Conservation (phyloP, 2,888 invertebrate genomes). For the Drosophila niveifrons region DNA sequence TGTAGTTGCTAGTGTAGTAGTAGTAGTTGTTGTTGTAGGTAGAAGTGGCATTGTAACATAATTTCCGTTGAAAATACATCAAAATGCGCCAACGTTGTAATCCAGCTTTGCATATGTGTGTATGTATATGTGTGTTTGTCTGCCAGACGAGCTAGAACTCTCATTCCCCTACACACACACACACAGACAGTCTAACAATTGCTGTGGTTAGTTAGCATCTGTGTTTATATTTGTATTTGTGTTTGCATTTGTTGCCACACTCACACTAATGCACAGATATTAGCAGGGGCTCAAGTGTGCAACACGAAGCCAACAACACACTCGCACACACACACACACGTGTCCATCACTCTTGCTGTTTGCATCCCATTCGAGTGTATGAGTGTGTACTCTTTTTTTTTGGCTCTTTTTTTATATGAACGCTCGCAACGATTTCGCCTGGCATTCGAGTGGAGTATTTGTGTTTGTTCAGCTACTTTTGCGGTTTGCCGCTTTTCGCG, state of each 20-base stretch:
- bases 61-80: slow-evolving; percentile 79
- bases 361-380: slow-evolving; percentile 40
- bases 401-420: slow-evolving; percentile 30
- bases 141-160: slow-evolving; percentile 34
- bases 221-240: slow-evolving; percentile 80
- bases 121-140: slow-evolving; percentile 30
- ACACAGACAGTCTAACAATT: slow-evolving; percentile 28
- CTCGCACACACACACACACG: slow-evolving; percentile 8
- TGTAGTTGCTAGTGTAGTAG: slow-evolving; percentile 22
- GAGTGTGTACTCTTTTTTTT: slow-evolving; percentile 4
- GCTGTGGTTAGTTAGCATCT: slow-evolving; percentile 80
- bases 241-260: slow-evolving; percentile 68
- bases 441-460: slow-evolving; percentile 60
- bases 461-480: slow-evolving; percentile 84
- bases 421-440: slow-evolving; percentile 64
- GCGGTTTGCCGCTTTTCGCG: slow-evolving; percentile 82
- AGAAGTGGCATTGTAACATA: slow-evolving; percentile 73
- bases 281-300: slow-evolving; percentile 5
- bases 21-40: slow-evolving; percentile 30
- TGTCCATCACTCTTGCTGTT: slow-evolving; percentile 67
- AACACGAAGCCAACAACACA: slow-evolving; percentile 8
- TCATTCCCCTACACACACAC: slow-evolving; percentile 18
- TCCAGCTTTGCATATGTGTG: slow-evolving; percentile 51
- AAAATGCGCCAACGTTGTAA: slow-evolving; percentile 66
- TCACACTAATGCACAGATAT: slow-evolving; percentile 29